Evolutionary conservation across 2,797 vertebrate species (phyloP).

Genomic region (Tympanoctomys barrerae): DNA sequence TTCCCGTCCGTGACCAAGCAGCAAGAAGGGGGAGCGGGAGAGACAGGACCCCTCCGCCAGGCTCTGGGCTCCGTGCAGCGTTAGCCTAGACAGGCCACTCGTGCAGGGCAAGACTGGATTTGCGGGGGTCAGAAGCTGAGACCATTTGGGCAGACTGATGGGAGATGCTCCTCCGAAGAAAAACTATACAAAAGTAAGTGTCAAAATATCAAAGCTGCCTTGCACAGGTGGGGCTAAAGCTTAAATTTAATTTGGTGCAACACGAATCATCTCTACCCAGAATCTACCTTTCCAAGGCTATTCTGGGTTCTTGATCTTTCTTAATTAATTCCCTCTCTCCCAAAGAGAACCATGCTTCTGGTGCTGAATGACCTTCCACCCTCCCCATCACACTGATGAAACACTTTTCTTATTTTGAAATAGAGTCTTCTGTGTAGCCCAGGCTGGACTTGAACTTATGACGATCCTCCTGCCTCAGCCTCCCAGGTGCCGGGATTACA

Average conservation of each 20-base stretch:
- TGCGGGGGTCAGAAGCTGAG: background rate
- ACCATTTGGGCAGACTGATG: background rate
- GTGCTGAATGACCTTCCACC: background rate
- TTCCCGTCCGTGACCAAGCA: background rate
- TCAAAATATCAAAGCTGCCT: background rate
- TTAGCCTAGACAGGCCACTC: background rate
- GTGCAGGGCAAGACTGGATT: background rate
- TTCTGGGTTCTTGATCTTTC: background rate
- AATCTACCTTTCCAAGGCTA: background rate
- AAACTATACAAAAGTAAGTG: background rate
- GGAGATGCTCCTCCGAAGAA: background rate
- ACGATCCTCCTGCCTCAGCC: background rate
- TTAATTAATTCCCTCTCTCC: background rate
- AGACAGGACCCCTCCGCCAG: accelerated
- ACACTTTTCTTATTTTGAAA: background rate
- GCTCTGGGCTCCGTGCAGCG: background rate
- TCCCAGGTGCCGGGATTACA: background rate
- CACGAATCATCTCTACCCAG: background rate
- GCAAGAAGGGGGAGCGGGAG: background rate
- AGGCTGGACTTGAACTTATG: background rate
- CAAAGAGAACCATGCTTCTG: background rate
- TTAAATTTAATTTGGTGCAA: background rate
- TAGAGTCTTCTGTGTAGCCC: background rate
- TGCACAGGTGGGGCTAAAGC: background rate
- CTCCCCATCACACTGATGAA: background rate